phyloP scores from a whole-genome alignment of 2,888 invertebrate genomes.

The Amblyjoppa proteus region DNA sequence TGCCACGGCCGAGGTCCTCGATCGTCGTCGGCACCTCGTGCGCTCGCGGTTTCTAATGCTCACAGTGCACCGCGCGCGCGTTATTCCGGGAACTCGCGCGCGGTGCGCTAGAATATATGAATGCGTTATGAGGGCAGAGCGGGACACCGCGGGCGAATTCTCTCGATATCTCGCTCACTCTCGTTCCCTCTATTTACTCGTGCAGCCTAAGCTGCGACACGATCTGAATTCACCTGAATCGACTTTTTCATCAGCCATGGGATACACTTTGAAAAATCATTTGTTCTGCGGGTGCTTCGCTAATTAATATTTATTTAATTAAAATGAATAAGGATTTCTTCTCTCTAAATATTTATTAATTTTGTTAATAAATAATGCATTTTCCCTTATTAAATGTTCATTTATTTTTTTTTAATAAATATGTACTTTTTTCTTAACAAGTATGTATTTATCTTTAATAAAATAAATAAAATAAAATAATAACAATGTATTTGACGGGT shows the following conservation, averaged over 20 bases:
- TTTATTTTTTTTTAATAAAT: no score
- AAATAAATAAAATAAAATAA: no score
- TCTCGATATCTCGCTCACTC: slow-evolving; percentile 31
- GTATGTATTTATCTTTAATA: no score
- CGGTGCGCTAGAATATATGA: slow-evolving; percentile 76
- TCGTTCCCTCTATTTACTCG: neutral
- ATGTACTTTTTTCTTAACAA: no score
- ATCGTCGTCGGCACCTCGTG: slow-evolving; percentile 60
- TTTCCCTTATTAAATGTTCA: no score
- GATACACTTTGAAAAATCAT: neutral
- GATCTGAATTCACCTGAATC: slow-evolving; percentile 49
- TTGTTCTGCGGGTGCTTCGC: no score
- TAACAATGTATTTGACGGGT: no score
- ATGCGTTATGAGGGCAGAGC: slow-evolving; percentile 76
- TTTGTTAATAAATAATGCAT: no score
- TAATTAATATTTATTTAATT: no score
- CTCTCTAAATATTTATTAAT: no score
- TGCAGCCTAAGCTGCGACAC: neutral
- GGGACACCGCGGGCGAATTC: slow-evolving; percentile 57
- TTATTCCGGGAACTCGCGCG: slow-evolving; percentile 65
- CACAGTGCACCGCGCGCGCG: slow-evolving; percentile 42
- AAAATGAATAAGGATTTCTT: no score
- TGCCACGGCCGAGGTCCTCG: slow-evolving; percentile 60
- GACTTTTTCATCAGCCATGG: neutral
- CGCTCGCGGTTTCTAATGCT: slow-evolving; percentile 62